phyloP scores from a whole-genome alignment of 2,888 invertebrate species.

The Aphodius sticticus region DNA sequence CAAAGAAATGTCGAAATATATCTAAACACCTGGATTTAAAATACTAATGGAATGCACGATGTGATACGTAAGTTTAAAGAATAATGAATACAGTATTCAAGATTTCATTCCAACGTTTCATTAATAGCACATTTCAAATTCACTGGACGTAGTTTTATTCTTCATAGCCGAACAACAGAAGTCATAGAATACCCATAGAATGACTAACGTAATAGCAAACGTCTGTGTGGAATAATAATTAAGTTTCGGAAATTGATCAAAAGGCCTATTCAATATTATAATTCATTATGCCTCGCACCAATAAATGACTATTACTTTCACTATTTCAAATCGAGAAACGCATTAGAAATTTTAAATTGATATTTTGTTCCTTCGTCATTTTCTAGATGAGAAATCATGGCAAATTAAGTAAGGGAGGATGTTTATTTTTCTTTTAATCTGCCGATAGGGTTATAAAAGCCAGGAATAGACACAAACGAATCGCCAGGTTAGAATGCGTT shows the following conservation, averaged over 20 bases:
- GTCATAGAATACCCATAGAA: background rate
- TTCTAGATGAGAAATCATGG: background rate
- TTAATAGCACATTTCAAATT: background rate
- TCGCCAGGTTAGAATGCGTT: background rate
- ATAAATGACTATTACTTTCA: background rate
- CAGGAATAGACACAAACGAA: background rate
- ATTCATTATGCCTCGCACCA: background rate
- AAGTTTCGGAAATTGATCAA: background rate
- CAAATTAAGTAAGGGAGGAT: background rate
- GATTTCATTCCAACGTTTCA: no score
- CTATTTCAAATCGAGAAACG: slow-evolving; percentile 4
- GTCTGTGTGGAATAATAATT: background rate
- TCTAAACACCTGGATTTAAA: no score
- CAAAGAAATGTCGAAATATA: no score
- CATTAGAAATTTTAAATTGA: background rate
- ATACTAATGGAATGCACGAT: no score
- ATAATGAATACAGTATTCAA: background rate
- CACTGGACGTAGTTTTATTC: background rate
- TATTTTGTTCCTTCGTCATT: background rate
- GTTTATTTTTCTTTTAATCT: background rate
- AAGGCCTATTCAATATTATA: background rate
- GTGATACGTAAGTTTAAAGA: background rate
- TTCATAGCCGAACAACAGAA: background rate
- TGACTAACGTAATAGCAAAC: no score
- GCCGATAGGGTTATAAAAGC: background rate